These are phyloP conservation scores for Mormyrus iriodes DNA, from an alignment of 2,113 vertebrate species.

Conservation along the genomic window DNA sequence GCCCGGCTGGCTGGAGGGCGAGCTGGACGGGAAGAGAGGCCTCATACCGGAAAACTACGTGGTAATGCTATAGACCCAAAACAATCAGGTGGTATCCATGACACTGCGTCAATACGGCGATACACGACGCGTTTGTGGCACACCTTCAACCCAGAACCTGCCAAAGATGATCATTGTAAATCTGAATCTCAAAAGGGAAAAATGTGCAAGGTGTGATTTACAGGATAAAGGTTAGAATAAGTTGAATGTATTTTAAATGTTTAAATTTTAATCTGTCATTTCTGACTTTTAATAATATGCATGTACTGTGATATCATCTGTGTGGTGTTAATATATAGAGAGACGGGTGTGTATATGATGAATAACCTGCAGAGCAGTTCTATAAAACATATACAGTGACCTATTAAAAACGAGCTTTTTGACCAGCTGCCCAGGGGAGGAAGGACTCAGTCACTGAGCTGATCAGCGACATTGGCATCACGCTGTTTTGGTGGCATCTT, in stretches of 20 bases:
- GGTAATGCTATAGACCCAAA: slow-evolving; percentile 74
- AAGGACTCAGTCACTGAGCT: neutral
- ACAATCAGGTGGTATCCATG: slow-evolving; percentile 78
- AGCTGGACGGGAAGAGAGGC: slow-evolving; percentile 85
- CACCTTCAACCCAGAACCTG: neutral
- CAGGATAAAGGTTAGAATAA: neutral
- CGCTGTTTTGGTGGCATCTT: neutral
- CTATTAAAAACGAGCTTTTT: neutral
- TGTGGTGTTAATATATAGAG: neutral
- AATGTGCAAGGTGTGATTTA: neutral
- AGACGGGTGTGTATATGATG: neutral
- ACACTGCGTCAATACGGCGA: neutral
- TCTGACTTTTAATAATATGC: neutral
- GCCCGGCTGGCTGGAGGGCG: slow-evolving; percentile 95
- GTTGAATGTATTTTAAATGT: neutral
- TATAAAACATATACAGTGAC: neutral
- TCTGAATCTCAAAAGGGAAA: neutral
- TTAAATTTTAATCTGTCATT: neutral
- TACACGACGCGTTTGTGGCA: neutral
- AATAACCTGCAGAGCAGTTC: neutral
- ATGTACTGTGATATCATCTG: neutral
- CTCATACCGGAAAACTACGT: slow-evolving; percentile 98
- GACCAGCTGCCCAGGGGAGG: neutral
- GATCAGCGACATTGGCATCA: neutral
- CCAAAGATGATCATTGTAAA: slow-evolving; percentile 37